Percentiles rank a stretch among this genome's conserved stretches.
Evolutionary conservation across 92 coral and sea anemone genomes (phyloP).

Genomic region (Plumapathes pennacea): DNA sequence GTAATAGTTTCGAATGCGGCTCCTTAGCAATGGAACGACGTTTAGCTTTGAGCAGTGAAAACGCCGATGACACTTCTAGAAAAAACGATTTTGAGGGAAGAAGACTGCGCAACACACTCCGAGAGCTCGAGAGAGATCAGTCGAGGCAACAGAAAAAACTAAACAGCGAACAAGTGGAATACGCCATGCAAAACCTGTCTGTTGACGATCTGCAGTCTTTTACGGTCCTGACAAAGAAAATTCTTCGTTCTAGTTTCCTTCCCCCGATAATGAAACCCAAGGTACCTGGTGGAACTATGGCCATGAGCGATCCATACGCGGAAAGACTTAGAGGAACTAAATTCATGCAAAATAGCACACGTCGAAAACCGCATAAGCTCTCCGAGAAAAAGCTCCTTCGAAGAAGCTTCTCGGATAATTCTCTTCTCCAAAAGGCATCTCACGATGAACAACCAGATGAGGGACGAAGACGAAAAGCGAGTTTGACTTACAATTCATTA

Average conservation of each 20-base stretch:
- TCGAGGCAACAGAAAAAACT: conserved; percentile 25
- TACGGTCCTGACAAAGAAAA: conserved; percentile 28
- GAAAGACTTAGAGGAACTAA: conserved; percentile 39
- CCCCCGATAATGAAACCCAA: conserved; percentile 14
- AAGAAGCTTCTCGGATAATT: conserved; percentile 18
- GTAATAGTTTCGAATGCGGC: no score
- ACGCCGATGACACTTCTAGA: conserved; percentile 35
- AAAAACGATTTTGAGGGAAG: conserved; percentile 36
- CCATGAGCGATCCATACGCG: background rate
- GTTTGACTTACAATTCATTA: background rate
- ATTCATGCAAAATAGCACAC: conserved; percentile 5
- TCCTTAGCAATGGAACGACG: no score
- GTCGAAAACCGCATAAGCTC: background rate
- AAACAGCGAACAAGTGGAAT: conserved; percentile 25
- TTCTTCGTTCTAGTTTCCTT: conserved; percentile 36
- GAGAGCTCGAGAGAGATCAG: conserved; percentile 9
- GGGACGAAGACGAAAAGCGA: background rate
- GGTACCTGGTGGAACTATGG: background rate
- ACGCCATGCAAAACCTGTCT: conserved; percentile 35
- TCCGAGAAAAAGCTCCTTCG: conserved; percentile 8
- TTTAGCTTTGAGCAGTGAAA: conserved; percentile 35
- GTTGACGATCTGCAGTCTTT: conserved; percentile 26
- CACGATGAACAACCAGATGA: background rate
- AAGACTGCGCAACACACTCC: conserved; percentile 15
- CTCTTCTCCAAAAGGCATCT: background rate